Percentiles rank a stretch among this genome's conserved stretches.
phyloP scores from a whole-genome alignment of 2,113 vertebrate genomes.

The Dromaius novaehollandiae region DNA sequence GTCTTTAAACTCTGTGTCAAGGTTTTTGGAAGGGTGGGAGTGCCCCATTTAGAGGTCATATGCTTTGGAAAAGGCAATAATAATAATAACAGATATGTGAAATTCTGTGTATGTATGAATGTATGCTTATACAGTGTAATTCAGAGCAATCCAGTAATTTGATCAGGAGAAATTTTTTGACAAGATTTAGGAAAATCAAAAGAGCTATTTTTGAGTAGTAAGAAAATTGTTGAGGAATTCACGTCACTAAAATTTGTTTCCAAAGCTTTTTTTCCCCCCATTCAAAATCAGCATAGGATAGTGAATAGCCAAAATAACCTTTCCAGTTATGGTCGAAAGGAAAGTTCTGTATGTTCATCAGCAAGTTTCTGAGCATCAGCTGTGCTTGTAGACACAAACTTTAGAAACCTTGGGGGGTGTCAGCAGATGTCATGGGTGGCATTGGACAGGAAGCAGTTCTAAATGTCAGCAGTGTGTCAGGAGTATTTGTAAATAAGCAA shows the following conservation, averaged over 20 bases:
- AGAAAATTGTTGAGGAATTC: neutral
- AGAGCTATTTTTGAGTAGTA: neutral
- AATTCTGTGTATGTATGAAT: neutral
- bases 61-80: constrained; percentile 17
- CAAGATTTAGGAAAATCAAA: neutral
- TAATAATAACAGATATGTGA: neutral
- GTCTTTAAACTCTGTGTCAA: constrained; percentile 13
- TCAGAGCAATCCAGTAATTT: neutral
- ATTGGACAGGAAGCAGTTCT: neutral
- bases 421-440: constrained; percentile 67
- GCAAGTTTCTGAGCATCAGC: constrained; percentile 1
- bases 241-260: neutral
- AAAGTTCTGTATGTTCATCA: neutral
- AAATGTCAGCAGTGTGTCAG: constrained; percentile 52
- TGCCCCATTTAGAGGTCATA: constrained; percentile 27
- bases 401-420: constrained; percentile 23
- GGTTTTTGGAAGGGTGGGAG: constrained; percentile 45
- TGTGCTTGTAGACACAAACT: neutral
- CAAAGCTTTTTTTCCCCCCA: neutral
- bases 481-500: constrained; percentile 53
- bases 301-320: neutral
- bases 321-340: neutral
- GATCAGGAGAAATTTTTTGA: neutral
- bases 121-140: neutral
- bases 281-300: neutral